These are phyloP conservation scores for Verasper variegatus DNA, from an alignment of 2,113 vertebrate genomes.

Conservation along the genomic window DNA sequence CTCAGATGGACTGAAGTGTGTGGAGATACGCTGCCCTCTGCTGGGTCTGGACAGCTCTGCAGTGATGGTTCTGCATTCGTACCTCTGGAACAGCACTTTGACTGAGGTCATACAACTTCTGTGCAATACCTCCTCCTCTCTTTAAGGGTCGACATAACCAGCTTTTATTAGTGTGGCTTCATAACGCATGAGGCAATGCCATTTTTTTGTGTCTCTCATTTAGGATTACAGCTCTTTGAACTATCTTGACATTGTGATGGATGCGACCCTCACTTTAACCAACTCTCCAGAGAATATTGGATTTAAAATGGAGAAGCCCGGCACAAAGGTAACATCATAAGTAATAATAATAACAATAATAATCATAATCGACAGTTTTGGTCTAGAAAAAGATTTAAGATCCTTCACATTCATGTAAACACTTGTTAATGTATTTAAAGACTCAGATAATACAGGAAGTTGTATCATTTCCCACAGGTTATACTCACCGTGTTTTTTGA, in stretches of 20 bases:
- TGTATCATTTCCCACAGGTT: constrained; percentile 76
- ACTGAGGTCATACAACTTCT: constrained; percentile 81
- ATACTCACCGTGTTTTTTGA: constrained; percentile 90
- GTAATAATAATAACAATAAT: too few species aligned
- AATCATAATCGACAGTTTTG: not conserved
- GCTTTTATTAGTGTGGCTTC: too few species aligned
- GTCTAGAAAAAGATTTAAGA: not conserved
- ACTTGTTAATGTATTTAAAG: not conserved
- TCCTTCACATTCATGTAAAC: not conserved
- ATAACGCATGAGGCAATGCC: too few species aligned
- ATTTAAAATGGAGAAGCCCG: constrained; percentile 77
- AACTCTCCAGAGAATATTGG: constrained; percentile 86
- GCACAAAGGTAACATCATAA: constrained; percentile 80
- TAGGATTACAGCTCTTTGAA: constrained; percentile 92
- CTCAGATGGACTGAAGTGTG: constrained; percentile 83
- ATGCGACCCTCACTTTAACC: constrained; percentile 85
- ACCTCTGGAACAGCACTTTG: constrained; percentile 91
- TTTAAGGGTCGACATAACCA: not conserved
- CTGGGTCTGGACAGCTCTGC: constrained; percentile 89
- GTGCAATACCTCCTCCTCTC: not conserved
- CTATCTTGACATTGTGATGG: constrained; percentile 88
- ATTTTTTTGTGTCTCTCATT: not conserved
- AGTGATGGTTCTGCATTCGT: constrained; percentile 82
- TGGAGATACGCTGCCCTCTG: constrained; percentile 88
- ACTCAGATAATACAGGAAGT: too few species aligned